These are phyloP conservation scores for Trissolcus brochymenae DNA, from an alignment of 2,888 invertebrate genomes.

Conservation along the genomic window DNA sequence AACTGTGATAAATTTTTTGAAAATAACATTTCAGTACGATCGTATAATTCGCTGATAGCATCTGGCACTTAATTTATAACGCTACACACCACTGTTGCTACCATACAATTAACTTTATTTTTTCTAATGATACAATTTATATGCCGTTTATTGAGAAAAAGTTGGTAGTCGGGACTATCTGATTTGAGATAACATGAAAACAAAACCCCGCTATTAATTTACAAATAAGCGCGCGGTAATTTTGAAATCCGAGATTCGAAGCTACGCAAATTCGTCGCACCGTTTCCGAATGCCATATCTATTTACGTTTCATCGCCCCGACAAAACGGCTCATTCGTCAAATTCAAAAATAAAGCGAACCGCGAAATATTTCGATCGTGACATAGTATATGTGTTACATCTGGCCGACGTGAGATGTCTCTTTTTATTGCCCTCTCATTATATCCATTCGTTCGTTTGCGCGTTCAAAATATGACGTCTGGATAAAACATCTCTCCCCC, in stretches of 20 bases:
- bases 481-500: too few species aligned
- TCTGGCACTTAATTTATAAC: slow-evolving; percentile 43
- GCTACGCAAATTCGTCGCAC: too few species aligned
- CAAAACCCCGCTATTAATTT: slow-evolving; percentile 19
- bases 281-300: slow-evolving; percentile 2
- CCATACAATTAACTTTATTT: slow-evolving; percentile 47
- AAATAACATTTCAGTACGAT: slow-evolving; percentile 36
- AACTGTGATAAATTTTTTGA: slow-evolving; percentile 30
- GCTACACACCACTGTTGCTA: slow-evolving; percentile 10
- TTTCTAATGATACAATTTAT: slow-evolving; percentile 50
- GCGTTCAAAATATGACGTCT: neutral
- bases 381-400: slow-evolving; percentile 3
- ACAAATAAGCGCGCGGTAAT: slow-evolving; percentile 10
- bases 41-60: slow-evolving; percentile 42
- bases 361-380: slow-evolving; percentile 4
- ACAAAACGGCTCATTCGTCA: slow-evolving; percentile 10
- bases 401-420: slow-evolving; percentile 1
- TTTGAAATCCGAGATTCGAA: neutral
- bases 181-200: slow-evolving; percentile 25
- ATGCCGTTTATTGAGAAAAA: slow-evolving; percentile 30
- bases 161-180: slow-evolving; percentile 22
- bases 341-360: slow-evolving; percentile 17
- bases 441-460: slow-evolving; percentile 8
- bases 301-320: slow-evolving; percentile 9
- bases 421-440: slow-evolving; percentile 15